Evolutionary conservation across 1,140 invertebrate genomes (phyloP).

Genomic region (Notospermus geniculatus): DNA sequence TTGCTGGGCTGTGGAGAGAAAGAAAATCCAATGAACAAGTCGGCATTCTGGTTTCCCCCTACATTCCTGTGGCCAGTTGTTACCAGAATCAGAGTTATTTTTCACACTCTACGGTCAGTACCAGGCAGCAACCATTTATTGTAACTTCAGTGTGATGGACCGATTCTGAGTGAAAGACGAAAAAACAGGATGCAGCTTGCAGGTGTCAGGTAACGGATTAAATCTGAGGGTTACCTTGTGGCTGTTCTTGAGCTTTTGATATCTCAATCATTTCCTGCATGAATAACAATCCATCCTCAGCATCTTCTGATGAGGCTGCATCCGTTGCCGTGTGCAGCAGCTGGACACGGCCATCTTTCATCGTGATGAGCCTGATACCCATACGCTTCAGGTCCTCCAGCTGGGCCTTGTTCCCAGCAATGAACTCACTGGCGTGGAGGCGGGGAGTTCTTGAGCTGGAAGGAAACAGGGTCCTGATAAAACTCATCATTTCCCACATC

Average conservation of each 20-base stretch:
- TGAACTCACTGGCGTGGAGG: slow-evolving; percentile 59
- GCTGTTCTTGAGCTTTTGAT: slow-evolving; percentile 66
- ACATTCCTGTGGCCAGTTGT: too few relatives aligned
- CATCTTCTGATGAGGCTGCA: slow-evolving; percentile 78
- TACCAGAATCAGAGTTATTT: too few relatives aligned
- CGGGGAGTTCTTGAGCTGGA: slow-evolving; percentile 16
- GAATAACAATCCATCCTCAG: slow-evolving; percentile 88
- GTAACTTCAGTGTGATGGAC: too few relatives aligned
- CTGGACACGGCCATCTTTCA: slow-evolving; percentile 86
- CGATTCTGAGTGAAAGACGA: too few relatives aligned
- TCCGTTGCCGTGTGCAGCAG: slow-evolving; percentile 70
- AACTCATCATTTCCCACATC: too few relatives aligned
- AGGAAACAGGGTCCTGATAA: too few relatives aligned
- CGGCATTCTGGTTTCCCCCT: too few relatives aligned
- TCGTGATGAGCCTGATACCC: slow-evolving; percentile 88
- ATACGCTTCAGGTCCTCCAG: slow-evolving; percentile 82
- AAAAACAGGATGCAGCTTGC: too few relatives aligned
- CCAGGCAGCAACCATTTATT: too few relatives aligned
- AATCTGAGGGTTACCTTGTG: slow-evolving; percentile 16
- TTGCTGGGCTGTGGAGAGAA: slow-evolving; percentile 40
- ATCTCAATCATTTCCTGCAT: slow-evolving; percentile 97
- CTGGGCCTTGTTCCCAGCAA: slow-evolving; percentile 85
- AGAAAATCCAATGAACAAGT: neutral
- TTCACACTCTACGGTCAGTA: too few relatives aligned
- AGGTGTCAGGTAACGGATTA: too few relatives aligned